A percentile compares a stretch with the other conserved stretches of the same genome.
phyloP scores from a whole-genome alignment of 2,888 invertebrate species.

The Liodrosophila aerea region DNA sequence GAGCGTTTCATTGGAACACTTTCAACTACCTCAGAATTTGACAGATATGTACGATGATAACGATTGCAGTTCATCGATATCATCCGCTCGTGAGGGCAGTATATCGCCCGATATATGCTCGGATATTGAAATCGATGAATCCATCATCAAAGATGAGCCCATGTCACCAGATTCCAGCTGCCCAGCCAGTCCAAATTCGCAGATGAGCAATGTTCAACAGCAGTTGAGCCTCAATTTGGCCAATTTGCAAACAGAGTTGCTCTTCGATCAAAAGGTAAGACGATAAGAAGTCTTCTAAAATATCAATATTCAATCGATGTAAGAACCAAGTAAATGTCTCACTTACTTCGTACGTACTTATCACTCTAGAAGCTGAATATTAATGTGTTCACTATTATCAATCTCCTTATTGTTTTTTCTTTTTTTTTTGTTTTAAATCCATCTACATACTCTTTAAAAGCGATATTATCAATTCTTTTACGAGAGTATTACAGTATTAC shows the following conservation, averaged over 20 bases:
- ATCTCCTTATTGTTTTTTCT: too few relatives aligned
- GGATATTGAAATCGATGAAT: slow-evolving; percentile 82
- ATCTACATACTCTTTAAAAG: too few relatives aligned
- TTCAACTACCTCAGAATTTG: slow-evolving; percentile 76
- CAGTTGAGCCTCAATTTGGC: slow-evolving; percentile 79
- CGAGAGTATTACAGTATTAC: too few relatives aligned
- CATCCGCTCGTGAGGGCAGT: slow-evolving; percentile 74
- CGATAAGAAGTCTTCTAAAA: too few relatives aligned
- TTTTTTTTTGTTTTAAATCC: too few relatives aligned
- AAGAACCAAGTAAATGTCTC: too few relatives aligned
- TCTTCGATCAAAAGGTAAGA: slow-evolving; percentile 86
- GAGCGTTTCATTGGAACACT: slow-evolving; percentile 62
- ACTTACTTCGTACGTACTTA: too few relatives aligned
- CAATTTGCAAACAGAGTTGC: slow-evolving; percentile 84
- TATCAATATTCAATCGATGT: too few relatives aligned
- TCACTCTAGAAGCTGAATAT: too few relatives aligned
- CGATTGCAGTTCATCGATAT: slow-evolving; percentile 67
- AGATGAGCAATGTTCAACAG: slow-evolving; percentile 65
- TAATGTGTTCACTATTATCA: too few relatives aligned
- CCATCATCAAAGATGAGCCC: slow-evolving; percentile 89
- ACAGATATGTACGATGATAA: slow-evolving; percentile 63
- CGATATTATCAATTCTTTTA: too few relatives aligned
- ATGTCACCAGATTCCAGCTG: slow-evolving; percentile 89
- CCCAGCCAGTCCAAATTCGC: slow-evolving; percentile 85
- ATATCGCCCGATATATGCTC: slow-evolving; percentile 80